Evolutionary conservation across 2,797 vertebrate genomes (phyloP), one percentile per base, ranked within the genome.

Genomic region (Echiichthys vipera): DNA sequence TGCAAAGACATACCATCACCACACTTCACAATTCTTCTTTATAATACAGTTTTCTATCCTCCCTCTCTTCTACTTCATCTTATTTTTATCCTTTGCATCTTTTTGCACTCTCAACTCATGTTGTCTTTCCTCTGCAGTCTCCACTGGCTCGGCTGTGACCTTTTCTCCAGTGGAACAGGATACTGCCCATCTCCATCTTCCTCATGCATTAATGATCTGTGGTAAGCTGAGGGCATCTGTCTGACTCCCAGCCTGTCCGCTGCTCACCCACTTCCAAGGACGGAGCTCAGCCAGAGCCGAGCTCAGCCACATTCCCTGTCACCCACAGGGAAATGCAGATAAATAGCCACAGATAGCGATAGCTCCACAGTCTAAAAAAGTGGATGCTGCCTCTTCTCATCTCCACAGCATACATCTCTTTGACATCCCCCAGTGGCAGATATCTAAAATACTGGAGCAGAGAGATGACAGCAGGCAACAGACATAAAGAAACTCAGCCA

Each of bases 191-290:
- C 93, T 90, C 90, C 89, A 90, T 91, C 92, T 90, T 85, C 80
- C 91, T 94, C 92, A 94, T 95, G 91, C 92, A 95, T 94, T 93
- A 95, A 92, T 95, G 93, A 94, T 94, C 91, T 90, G 91, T 84
- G 90, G 89, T 86, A 85, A 90, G 88, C 87, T 81, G 85, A 92
- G 88, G 89, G 92, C 89, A 91, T 91, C 90, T 87, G 89, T 93
- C 91, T 92, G 91, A 91, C 90, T 92, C 91, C 71, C 84, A 78
- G 84, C 85, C 78, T 70, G 84, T 86, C 88, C 83, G 70, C 85
- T 63, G 72, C 78, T 83, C 84, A 76, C 80, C 83, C 82, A 82
- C 90, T 91, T 90, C 89, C 93, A 93, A 93, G 91, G 91, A 92
- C 91, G 32, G 84, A 85, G 74, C 88, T 70, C 71, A 78, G 78